phyloP scores from a whole-genome alignment of 2,797 vertebrate species.

The Gastrophryne carolinensis region DNA sequence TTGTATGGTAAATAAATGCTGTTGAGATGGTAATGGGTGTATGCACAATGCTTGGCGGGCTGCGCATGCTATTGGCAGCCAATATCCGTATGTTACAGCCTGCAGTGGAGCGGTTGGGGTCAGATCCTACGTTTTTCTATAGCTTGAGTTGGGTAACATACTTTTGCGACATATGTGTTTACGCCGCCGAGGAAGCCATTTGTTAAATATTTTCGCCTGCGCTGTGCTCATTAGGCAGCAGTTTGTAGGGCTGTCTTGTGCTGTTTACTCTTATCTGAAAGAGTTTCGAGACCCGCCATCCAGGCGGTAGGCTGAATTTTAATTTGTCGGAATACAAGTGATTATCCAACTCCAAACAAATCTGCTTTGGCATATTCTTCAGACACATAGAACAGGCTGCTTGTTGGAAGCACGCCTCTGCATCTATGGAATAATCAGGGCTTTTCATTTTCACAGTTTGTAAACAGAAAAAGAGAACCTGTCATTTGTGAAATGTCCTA shows the following conservation, averaged over 20 bases:
- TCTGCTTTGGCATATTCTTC: constrained; percentile 18
- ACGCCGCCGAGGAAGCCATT: neutral
- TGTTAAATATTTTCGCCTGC: constrained; percentile 3
- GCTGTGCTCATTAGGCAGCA: constrained; percentile 14
- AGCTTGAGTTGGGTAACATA: constrained; percentile 1
- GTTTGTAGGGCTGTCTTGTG: neutral
- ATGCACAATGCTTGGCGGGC: neutral
- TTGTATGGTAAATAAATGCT: too few relatives aligned
- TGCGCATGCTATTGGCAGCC: too few relatives aligned
- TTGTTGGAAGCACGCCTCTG: neutral
- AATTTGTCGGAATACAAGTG: constrained; percentile 27
- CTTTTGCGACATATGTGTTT: constrained; percentile 42
- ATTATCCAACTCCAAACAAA: constrained; percentile 21
- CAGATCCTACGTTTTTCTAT: too few relatives aligned
- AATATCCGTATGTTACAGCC: too few relatives aligned
- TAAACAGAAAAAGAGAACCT: neutral
- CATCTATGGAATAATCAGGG: neutral
- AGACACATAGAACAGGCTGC: neutral
- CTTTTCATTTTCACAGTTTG: neutral
- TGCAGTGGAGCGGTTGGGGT: too few relatives aligned
- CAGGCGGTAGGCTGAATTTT: constrained; percentile 2
- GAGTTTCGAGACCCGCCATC: neutral
- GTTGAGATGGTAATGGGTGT: neutral
- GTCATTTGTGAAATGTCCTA: neutral
- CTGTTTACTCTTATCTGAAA: constrained; percentile 10